Base-by-base conservation (phyloP, 2,888 invertebrate species). In the Micoletzkya japonica region DNA sequence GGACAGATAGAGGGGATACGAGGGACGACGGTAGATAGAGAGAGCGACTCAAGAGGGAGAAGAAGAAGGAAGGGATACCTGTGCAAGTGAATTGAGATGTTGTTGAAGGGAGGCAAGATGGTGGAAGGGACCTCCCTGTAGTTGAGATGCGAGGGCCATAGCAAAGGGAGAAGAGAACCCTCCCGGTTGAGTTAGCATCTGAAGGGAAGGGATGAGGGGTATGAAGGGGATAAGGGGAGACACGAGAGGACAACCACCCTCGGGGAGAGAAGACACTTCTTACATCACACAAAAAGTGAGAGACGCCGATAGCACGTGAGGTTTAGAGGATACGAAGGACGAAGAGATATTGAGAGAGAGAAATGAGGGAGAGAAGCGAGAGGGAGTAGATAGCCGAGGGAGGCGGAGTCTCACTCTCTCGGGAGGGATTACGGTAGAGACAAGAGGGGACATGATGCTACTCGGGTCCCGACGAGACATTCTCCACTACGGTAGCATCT, bases 21-120 rank as follows among this genome's bases (percentile, higher is more conserved):
- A 4, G 30, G 30, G 30, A 6, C 1, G 57, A 10, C 1, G 14
- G 26, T 17, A 24, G 14, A 32, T n/a, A 24, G 52, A 52, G 10
- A 14, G 4, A 24, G 14, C 6, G 20, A 6, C 7, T n/a, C 17
- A 4, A 52, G 14, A 6, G 24, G 24, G 52, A 52, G 20, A 20
- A 52, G 20, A 17, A 24, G 10, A 52, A 17, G 10, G 20, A 10
- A 10, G 17, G 10, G 26, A 26, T 57, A 57, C 57, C 60, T 60
- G 60, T 37, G 60, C 60, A 20, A 60, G 44, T 26, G 14, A 37
- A 39, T 60, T 60, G 37, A 60, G 60, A 26, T 60, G 60, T 26
- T 60, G 60, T 37, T 39, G 60, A 36, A 39, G 60, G n/a, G 60
- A 60, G 10, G 60, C 60, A n/a, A 60, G 30, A 28, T 37, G 44